Base-by-base conservation (phyloP, 92 coral and sea anemone species). In the Palythoa grandiflora region DNA sequence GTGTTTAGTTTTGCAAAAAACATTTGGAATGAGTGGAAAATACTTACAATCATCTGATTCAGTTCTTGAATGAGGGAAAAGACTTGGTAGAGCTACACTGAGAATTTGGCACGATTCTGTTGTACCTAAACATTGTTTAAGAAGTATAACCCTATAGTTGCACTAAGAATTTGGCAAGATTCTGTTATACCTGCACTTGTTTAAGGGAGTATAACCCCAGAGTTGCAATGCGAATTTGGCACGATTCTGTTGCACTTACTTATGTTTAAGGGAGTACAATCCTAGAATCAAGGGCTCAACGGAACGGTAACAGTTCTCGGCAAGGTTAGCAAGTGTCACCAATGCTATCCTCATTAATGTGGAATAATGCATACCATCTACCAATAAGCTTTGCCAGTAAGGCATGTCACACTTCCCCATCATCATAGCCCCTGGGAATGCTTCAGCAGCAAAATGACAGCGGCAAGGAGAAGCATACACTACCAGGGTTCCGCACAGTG, bases 11-110 rank as follows among this genome's bases (percentile, higher is more conserved):
- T 70, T 38, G 47, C 75, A 70, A 2, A 17, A 17, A 65, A 17
- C 0, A 65, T 65, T 19, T 35, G 15, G 3, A 35, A 35, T 35
- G 38, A 11, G 13, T 20, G 38, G 5, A 35, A 65, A 3, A 6
- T 7, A 89, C 96, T 85, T 80, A 94, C 98, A 88, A 71, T 94
- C 90, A 71, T 95, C 87, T 50, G 88, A 91, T 83, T 95, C 98
- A 84, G 59, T 88, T 88, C 92, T 88, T 4, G 94, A 89, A 68
- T 95, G 98, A 39, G 98, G 98, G 71, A 95, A 95, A 65, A 95
- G 79, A 75, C 96, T 91, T 44, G 98, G 98, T 38, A 95, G 90
- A 13, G 98, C 94, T 71, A 89, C 94, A 40, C 94, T 91, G 7
- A 40, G 65, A 68, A 95, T 93, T 53, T 91, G 92, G 68, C 98